Base-by-base conservation (phyloP, 2,113 vertebrate species). In the Mastomys natalensis region DNA sequence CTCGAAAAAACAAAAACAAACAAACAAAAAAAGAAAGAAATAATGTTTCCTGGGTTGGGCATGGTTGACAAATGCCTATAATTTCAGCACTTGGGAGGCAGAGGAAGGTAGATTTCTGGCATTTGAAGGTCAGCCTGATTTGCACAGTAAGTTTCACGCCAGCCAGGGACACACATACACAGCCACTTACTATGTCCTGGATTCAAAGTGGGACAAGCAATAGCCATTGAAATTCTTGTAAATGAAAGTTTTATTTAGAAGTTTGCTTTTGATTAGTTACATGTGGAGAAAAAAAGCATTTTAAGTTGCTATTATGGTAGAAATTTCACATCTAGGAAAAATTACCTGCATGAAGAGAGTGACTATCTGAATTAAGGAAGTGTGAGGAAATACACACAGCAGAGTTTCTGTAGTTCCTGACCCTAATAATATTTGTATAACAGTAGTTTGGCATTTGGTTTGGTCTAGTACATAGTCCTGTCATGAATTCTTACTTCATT, bases 251-350 rank as follows among this genome's bases (percentile, higher is more conserved):
- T 93, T 97, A 22, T 58, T 87, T 97, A 87, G 26, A 81, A 40
- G 37, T 86, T 64, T 97, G 10, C 86, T 97, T 96, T 96, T 94
- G 51, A 76, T 76, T 96, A 87, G 58, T 43, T 60, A 66, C 48
- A 92, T 3, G 1, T 91, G 74, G 45, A 13, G 29, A 21, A 3
- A n/a, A 85, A 29, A 95, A 95, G 74, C 96, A 68, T 82, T 97
- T 96, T 58, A 74, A 31, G 26, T 89, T 95, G 85, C 48, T 90
- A 10, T 87, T 97, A 53, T 0, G 93, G 86, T 90, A 78, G 76
- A 96, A 96, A 64, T 11, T 1, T 77, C 93, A 73, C 70, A 84
- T 24, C 73, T 60, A 87, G 86, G 48, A 89, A 87, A 87, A 88
- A 82, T 88, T 70, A 73, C 40, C 19, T 90, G 0, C 21, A 48